These are phyloP conservation scores for Dicaeum eximium DNA, from an alignment of 2,113 vertebrate species.

Conservation along the genomic window DNA sequence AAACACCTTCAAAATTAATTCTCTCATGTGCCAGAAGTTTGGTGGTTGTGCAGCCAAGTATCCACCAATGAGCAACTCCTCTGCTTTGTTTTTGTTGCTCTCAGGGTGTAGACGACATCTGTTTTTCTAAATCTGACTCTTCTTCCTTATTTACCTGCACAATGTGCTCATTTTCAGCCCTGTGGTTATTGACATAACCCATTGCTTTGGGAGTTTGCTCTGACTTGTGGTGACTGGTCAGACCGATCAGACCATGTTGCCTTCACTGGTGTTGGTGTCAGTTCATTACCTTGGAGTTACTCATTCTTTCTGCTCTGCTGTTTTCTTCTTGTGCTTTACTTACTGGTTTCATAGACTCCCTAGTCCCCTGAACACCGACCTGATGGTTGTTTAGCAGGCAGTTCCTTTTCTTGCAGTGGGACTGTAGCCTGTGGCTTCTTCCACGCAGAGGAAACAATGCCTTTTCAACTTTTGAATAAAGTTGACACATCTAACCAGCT, in stretches of 20 bases:
- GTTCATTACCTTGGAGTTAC: neutral
- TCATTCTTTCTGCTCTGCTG: neutral
- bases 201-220: neutral
- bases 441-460: neutral
- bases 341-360: neutral
- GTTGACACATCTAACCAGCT: neutral
- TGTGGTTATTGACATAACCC: neutral
- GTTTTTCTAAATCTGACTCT: neutral
- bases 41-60: neutral
- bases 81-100: neutral
- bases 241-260: neutral
- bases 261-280: neutral
- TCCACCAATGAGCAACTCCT: neutral
- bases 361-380: neutral
- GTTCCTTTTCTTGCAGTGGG: neutral
- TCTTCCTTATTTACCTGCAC: constrained; percentile 5
- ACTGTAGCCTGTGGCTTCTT: neutral
- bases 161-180: neutral
- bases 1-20: neutral
- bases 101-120: neutral
- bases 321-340: neutral
- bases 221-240: neutral
- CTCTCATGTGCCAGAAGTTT: neutral
- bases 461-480: neutral
- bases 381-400: neutral